These are phyloP conservation scores for Drosophila paramelanica DNA, from an alignment of 2,888 invertebrate genomes.

Conservation along the genomic window DNA sequence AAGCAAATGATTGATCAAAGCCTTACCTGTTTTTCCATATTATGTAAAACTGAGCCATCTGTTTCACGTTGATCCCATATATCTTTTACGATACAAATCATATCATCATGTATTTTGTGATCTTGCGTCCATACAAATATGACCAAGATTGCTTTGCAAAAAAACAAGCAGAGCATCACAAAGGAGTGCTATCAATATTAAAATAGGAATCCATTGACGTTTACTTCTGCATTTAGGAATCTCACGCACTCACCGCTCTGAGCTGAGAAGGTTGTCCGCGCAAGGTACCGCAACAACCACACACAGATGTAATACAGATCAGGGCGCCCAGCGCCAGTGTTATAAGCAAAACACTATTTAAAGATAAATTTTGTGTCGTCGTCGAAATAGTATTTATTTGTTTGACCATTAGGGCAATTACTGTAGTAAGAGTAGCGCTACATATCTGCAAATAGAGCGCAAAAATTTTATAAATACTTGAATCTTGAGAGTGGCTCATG, in stretches of 20 bases:
- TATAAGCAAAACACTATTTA: constrained; percentile 9
- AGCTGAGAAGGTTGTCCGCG: background rate
- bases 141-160: constrained; percentile 6
- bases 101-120: background rate
- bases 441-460: constrained; percentile 13
- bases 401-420: background rate
- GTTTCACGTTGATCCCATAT: background rate
- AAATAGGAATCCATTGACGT: background rate
- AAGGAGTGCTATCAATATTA: constrained; percentile 24
- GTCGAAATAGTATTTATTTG: background rate
- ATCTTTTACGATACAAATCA: background rate
- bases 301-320: background rate
- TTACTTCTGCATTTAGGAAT: background rate
- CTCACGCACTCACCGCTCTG: constrained; percentile 11
- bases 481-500: background rate
- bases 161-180: constrained; percentile 22
- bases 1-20: no score
- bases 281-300: constrained; percentile 35
- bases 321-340: constrained; percentile 1
- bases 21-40: constrained; percentile 11
- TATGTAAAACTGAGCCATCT: background rate
- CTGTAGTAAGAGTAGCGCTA: background rate
- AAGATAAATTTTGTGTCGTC: background rate
- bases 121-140: constrained; percentile 26
- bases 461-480: no score